Conservation (phyloP, 2,113 vertebrate genomes). For the Neolamprologus falcicula region DNA sequence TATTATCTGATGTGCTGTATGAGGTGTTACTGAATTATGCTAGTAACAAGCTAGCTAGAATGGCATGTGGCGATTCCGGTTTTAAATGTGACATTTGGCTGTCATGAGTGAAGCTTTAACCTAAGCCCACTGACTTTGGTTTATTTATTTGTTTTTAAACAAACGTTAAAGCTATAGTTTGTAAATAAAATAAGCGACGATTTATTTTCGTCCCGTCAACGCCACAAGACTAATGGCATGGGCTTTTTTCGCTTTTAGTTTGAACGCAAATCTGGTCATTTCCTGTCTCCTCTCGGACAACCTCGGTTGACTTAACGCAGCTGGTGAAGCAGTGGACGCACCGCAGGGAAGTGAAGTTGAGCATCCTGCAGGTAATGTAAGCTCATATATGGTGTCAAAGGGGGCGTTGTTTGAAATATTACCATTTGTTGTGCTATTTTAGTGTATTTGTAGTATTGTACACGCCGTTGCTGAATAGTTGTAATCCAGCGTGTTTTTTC, state of each 20-base stretch:
- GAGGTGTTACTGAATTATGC: background rate
- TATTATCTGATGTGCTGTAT: background rate
- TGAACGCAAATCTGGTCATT: background rate
- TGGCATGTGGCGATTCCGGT: background rate
- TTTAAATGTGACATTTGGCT: background rate
- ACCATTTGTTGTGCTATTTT: background rate
- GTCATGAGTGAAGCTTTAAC: background rate
- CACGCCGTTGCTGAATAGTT: background rate
- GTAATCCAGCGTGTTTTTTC: background rate
- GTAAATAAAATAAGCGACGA: background rate
- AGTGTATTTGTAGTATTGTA: background rate
- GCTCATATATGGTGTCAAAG: background rate
- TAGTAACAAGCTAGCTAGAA: background rate
- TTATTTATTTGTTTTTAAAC: background rate
- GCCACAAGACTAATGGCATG: background rate
- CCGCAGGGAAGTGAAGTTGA: constrained; percentile 67
- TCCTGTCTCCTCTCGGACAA: background rate
- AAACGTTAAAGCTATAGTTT: background rate
- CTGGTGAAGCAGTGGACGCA: constrained; percentile 19
- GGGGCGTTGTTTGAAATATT: background rate
- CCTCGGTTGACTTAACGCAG: background rate
- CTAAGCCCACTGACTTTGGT: background rate
- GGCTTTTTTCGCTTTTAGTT: background rate
- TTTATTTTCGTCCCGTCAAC: background rate
- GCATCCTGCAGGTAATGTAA: constrained; percentile 55